Evolutionary conservation across 1,140 invertebrate genomes (phyloP), one percentile per base, ranked within the genome.

Genomic region (Ceratosolen fusciceps): DNA sequence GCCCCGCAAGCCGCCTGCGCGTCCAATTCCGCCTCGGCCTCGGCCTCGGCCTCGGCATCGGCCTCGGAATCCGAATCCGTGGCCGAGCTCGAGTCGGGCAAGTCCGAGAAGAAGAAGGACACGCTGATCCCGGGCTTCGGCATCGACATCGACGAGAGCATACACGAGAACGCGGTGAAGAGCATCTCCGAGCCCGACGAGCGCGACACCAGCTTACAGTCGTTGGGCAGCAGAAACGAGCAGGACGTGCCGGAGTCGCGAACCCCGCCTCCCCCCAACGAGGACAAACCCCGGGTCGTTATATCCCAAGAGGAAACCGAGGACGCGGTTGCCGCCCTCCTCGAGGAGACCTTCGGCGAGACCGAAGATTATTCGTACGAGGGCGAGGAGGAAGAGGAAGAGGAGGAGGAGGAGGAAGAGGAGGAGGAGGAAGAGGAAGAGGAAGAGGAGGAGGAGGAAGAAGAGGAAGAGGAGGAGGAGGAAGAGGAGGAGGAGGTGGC

Each of bases 251-350:
- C 83, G 0, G 74, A 77, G 21, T 75, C 87, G 0, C 81, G 83
- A 9, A 85, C 86, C 8, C 86, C 87, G 39, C 87, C 88, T 0
- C 79, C 86, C 2, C 86, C 93, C 83, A 83, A 90, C 1, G 94
- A 94, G 80, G 95, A 96, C 80, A 96, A 96, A 84, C 94, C 95
- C 0, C 91, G 96, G 58, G 94, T 95, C 1, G 92, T 96, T 0
- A 97, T 97, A 82, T 97, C 96, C 0, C 96, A 97, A 89, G 96
- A 97, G 90, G 96, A 98, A 90, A 98, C 96, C 0, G 96, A 96
- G 85, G 96, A 97, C 88, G 96, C 96, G 0, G 96, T 98, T 0
- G 96, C 96, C 2, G 96, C 96, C 10, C 87, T 98, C 8, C 87
- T 97, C 31, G 95, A 95, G 49, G 96, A 96, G 88, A 96, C 95